Evolutionary conservation across 2,113 vertebrate genomes (phyloP), one percentile per base, ranked within the genome.

Genomic region (Hippocampus comes): DNA sequence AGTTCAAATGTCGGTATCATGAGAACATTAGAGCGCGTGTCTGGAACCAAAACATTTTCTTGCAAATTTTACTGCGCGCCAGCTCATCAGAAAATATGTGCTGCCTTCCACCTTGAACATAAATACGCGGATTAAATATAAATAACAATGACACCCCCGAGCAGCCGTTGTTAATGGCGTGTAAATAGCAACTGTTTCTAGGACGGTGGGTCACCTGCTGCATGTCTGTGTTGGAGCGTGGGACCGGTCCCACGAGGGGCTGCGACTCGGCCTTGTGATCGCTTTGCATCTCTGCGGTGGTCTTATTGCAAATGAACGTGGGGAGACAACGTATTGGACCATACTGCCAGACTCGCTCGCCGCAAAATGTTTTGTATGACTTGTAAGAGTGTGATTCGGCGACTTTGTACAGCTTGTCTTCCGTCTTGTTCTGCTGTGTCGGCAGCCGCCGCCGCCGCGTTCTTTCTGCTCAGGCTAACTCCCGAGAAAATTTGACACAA

Each of bases 121-220:
- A 82, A 87, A 85, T 79, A 73, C 63, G 70, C 71, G 67, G 73
- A 75, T 86, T 79, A 75, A 55, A 72, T 85, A 90, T 89, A 91
- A 90, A 90, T 87, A 87, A 89, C 80, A 86, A 78, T 86, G 87
- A 86, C 82, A 84, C 78, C 72, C 5, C 67, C 71, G 68, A 74
- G 74, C 76, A 57, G 55, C 61, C 21, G n/a, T 42, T 71, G 76
- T 78, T 88, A 82, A 89, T 87, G 82, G 56, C 34, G 20, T 76
- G 82, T 77, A 91, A 89, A 90, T 76, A 90, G 87, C 89, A 91
- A 91, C 91, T 78, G 90, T 90, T 86, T 90, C 84, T 76, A 89
- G 84, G 87, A 84, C 72, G 4, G 20, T 30, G 43, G 82, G 78
- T 90, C 90, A 92, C 85, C 86, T 88, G 86, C 77, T 88, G 72